A percentile compares a stretch with the other conserved stretches of the same genome.
These are phyloP conservation scores for Oxyura jamaicensis DNA, from an alignment of 2,113 vertebrate species.

Conservation along the genomic window DNA sequence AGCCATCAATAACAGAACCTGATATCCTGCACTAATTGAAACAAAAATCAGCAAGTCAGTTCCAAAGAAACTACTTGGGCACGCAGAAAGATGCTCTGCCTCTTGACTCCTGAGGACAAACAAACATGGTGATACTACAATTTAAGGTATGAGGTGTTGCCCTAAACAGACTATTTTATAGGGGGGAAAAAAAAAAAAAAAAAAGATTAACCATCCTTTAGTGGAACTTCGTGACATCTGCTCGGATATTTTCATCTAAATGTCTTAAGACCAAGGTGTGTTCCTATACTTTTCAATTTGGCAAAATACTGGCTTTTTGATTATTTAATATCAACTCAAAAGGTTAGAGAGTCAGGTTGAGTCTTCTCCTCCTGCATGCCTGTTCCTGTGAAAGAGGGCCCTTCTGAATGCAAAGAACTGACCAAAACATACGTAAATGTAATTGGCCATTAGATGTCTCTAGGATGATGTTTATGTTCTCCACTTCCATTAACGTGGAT, in stretches of 20 bases:
- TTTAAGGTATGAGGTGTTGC: background rate
- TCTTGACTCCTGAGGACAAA: background rate
- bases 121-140: background rate
- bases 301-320: background rate
- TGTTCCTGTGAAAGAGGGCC: background rate
- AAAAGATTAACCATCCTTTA: background rate
- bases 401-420: background rate
- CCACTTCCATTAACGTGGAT: background rate
- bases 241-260: background rate
- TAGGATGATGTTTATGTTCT: background rate
- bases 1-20: background rate
- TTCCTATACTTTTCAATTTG: background rate
- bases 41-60: background rate
- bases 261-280: background rate
- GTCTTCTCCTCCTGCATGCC: background rate
- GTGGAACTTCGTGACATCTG: background rate
- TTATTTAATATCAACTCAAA: background rate
- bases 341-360: background rate
- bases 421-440: background rate
- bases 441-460: background rate
- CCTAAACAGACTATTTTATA: background rate
- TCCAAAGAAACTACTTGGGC: background rate
- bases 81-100: background rate
- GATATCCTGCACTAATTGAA: background rate
- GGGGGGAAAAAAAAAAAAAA: no score